A percentile compares a stretch with the other conserved stretches of the same genome.
These are phyloP conservation scores for Erynnis tages DNA, from an alignment of 2,888 invertebrate species.

Conservation along the genomic window DNA sequence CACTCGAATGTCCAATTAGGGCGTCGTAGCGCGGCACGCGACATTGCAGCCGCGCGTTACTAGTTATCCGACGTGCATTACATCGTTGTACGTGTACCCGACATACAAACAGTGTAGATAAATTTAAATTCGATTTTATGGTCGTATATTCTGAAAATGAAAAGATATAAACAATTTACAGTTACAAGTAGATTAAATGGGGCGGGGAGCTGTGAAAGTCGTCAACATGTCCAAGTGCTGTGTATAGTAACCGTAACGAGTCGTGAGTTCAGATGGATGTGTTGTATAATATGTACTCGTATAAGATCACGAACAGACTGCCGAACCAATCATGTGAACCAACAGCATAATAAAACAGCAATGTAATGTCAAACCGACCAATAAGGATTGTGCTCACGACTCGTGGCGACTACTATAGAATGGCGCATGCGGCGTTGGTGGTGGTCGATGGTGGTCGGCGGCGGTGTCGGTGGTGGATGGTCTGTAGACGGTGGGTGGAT, in stretches of 20 bases:
- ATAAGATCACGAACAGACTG: too few relatives aligned
- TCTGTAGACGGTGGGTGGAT: conserved; percentile 36
- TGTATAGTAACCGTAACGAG: too few relatives aligned
- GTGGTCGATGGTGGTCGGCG: too few relatives aligned
- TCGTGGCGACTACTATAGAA: too few relatives aligned
- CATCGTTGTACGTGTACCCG: neutral
- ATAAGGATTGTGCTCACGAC: too few relatives aligned
- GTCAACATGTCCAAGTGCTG: conserved; percentile 17
- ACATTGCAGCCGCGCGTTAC: neutral
- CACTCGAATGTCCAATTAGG: neutral
- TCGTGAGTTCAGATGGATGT: too few relatives aligned
- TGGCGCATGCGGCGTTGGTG: conserved; percentile 4
- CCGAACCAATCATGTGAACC: too few relatives aligned
- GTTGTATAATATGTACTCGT: too few relatives aligned
- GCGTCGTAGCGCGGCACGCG: neutral
- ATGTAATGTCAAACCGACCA: too few relatives aligned
- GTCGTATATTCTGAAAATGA: neutral
- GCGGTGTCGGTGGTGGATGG: neutral
- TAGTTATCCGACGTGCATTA: conserved; percentile 2
- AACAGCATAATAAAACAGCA: too few relatives aligned
- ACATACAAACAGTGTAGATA: neutral
- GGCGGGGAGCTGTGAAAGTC: neutral
- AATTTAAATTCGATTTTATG: neutral
- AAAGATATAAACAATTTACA: neutral
- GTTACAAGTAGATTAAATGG: too few relatives aligned